Base-by-base conservation (phyloP, 2,797 vertebrate genomes). In the Ataeniobius toweri region DNA sequence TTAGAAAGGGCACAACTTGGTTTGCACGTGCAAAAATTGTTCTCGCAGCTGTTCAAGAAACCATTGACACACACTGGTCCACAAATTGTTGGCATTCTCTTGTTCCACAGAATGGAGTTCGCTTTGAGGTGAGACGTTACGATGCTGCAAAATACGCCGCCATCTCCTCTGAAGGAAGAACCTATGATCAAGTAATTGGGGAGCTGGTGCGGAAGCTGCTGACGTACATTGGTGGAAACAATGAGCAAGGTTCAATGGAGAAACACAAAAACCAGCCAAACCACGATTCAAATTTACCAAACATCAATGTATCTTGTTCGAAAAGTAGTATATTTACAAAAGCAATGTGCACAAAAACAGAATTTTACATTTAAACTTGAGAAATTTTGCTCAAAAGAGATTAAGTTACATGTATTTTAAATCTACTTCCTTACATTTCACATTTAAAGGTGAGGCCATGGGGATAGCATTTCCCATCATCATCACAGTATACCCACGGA, bases 191-290 rank as follows among this genome's bases (percentile, higher is more conserved):
- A 80, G 96, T 96, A 59, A 92, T 95, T 0, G 95, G 96, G n/a
- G 97, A 98, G 90, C 95, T 96, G 2, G 95, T 94, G 77, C 93
- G 96, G 70, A 97, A 96, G 87, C 94, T 98, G 75, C 94, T 97
- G 44, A 97, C 96, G 93, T 99, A 98, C 44, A 96, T 96, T 0
- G 97, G 97, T 0, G 98, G 97, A 50, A 96, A 93, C 91, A 99
- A 98, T 0, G 94, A 97, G 68, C 95, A 94, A 90, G 97, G 98
- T 98, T 86, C 95, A 93, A 46, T 1, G 31, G 24, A 46, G 18
- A 10, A 31, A 20, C 18, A 5, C 13, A 22, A 55, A 12, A 53
- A 63, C 28, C 63, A 5, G 6, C 36, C 36, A 41, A 67, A 68
- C 65, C 22, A 12, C 65, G 1, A 0, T 16, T 58, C 3, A 18